Evolutionary conservation across 2,797 vertebrate genomes (phyloP).

Genomic region (Sebastes minor): DNA sequence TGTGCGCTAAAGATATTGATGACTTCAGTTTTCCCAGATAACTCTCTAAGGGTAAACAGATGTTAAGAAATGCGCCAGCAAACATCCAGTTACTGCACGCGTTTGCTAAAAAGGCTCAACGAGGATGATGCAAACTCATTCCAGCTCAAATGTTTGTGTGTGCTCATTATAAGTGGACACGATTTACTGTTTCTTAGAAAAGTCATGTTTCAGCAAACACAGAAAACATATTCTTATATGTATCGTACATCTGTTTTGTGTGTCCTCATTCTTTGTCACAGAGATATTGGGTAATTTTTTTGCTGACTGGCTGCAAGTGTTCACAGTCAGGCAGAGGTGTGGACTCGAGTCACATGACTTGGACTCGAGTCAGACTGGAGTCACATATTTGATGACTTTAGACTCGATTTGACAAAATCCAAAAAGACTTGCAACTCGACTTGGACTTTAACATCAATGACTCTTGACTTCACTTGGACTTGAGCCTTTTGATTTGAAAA

Average conservation of each 20-base stretch:
- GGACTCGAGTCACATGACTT: too few relatives aligned
- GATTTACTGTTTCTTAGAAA: constrained; percentile 2
- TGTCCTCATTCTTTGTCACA: background rate
- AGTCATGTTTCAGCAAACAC: background rate
- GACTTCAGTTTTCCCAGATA: constrained; percentile 14
- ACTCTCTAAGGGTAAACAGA: constrained; percentile 14
- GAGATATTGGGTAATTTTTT: background rate
- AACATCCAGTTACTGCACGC: background rate
- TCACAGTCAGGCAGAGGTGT: too few relatives aligned
- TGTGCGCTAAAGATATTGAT: constrained; percentile 14
- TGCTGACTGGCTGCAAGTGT: background rate
- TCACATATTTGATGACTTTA: too few relatives aligned
- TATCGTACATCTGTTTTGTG: background rate
- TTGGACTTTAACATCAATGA: too few relatives aligned
- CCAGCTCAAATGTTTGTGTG: background rate
- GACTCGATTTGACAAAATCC: too few relatives aligned
- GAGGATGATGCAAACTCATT: background rate
- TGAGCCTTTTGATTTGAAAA: too few relatives aligned
- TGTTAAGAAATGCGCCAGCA: background rate
- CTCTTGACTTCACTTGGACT: too few relatives aligned
- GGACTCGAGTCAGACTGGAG: too few relatives aligned
- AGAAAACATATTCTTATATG: background rate
- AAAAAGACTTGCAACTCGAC: too few relatives aligned
- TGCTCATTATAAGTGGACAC: background rate
- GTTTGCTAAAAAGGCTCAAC: background rate